Percentiles rank a stretch among this genome's conserved stretches.
phyloP scores from a whole-genome alignment of 2,113 vertebrate genomes.

The Antennarius striatus region DNA sequence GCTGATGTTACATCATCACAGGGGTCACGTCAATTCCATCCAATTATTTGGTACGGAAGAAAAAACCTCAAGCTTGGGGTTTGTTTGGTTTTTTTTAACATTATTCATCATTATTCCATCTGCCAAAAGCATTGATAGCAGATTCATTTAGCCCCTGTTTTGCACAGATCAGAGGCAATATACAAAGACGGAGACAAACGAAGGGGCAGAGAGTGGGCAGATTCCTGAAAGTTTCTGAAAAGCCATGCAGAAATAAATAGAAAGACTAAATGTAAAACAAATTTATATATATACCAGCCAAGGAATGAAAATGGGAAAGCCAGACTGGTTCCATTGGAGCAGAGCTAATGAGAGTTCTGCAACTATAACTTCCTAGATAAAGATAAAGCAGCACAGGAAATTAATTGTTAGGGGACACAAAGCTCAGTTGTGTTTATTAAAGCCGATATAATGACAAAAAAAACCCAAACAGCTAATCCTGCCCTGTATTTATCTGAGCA shows the following conservation, averaged over 20 bases:
- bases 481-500: constrained; percentile 39
- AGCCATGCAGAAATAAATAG: constrained; percentile 7
- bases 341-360: constrained; percentile 56
- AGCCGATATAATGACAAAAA: constrained; percentile 49
- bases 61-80: constrained; percentile 31
- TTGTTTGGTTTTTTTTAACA: constrained; percentile 1
- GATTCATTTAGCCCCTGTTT: constrained; percentile 11
- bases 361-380: constrained; percentile 42
- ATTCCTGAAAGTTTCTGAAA: constrained; percentile 7
- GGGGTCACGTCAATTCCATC: constrained; percentile 40
- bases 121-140: constrained; percentile 32
- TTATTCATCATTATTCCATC: constrained; percentile 25
- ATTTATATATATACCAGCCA: not conserved
- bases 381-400: constrained; percentile 63
- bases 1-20: constrained; percentile 29
- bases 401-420: constrained; percentile 70
- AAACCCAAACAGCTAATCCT: constrained; percentile 50
- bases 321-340: constrained; percentile 51
- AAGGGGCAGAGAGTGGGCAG: not conserved
- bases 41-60: not conserved
- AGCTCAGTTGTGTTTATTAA: constrained; percentile 67
- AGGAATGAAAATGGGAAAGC: constrained; percentile 19
- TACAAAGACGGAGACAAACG: constrained; percentile 9
- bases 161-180: constrained; percentile 7
- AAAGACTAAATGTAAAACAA: not conserved